Evolutionary conservation across 2,797 vertebrate genomes (phyloP).

Genomic region (Oreortyx pictus): DNA sequence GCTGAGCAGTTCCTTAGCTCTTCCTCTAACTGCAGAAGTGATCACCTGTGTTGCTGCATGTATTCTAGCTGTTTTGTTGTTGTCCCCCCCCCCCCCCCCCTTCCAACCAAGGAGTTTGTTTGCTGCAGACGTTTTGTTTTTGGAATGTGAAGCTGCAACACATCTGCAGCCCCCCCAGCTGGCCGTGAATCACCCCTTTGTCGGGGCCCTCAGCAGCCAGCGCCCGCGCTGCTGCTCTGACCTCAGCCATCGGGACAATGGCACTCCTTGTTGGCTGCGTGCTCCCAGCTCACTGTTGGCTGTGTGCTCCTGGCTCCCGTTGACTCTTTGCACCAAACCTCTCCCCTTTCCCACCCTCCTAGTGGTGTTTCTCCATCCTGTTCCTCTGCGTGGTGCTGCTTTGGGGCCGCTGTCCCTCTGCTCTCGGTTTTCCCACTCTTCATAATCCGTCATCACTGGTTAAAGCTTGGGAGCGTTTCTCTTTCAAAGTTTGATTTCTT

Average conservation of each 20-base stretch:
- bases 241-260: background rate
- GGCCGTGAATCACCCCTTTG: background rate
- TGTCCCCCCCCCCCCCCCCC: too few relatives aligned
- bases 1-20: too few relatives aligned
- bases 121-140: background rate
- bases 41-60: too few relatives aligned
- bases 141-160: background rate
- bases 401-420: background rate
- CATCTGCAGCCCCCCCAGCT: constrained; percentile 8
- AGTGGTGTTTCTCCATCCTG: background rate
- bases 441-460: background rate
- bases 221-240: background rate
- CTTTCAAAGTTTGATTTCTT: background rate
- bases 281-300: rapidly evolving
- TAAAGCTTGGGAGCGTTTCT: background rate
- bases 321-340: background rate
- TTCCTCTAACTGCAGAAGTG: too few relatives aligned
- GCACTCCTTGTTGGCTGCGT: background rate
- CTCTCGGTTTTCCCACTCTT: background rate
- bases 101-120: background rate
- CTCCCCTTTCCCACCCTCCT: background rate
- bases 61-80: too few relatives aligned
- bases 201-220: background rate
- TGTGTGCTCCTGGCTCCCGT: background rate
- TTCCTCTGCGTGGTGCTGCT: background rate